phyloP scores from a whole-genome alignment of 2,113 vertebrate genomes.

The Callorhinus ursinus region DNA sequence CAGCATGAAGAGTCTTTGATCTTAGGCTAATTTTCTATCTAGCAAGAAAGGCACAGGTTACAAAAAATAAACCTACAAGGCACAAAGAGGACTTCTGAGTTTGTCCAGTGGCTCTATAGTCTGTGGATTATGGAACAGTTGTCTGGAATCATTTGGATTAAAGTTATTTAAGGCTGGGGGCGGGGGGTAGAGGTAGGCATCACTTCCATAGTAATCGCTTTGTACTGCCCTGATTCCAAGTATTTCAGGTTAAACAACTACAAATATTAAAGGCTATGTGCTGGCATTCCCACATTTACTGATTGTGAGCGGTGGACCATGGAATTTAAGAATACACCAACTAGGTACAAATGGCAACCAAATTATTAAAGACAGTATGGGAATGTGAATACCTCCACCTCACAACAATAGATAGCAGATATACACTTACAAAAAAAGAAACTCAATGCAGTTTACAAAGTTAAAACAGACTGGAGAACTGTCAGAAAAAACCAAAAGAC shows the following conservation, averaged over 20 bases:
- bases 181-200: not conserved
- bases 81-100: not conserved
- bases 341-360: not conserved
- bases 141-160: not conserved
- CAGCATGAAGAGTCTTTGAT: not conserved
- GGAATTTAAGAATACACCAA: not conserved
- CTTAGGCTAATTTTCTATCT: not conserved
- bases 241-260: constrained; percentile 40
- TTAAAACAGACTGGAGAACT: not conserved
- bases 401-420: not conserved
- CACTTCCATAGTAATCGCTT: not conserved
- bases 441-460: constrained; percentile 25
- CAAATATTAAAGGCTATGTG: not conserved
- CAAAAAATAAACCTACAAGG: constrained; percentile 15
- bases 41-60: not conserved
- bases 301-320: not conserved
- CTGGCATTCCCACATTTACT: not conserved
- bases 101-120: not conserved
- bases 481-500: not conserved
- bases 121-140: not conserved
- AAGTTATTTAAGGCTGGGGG: constrained; percentile 39
- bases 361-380: not conserved
- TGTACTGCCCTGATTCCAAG: not conserved
- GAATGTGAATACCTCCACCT: not conserved
- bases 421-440: constrained; percentile 11